Conservation (phyloP, 92 coral and sea anemone genomes). For the Siderastrea radians region DNA sequence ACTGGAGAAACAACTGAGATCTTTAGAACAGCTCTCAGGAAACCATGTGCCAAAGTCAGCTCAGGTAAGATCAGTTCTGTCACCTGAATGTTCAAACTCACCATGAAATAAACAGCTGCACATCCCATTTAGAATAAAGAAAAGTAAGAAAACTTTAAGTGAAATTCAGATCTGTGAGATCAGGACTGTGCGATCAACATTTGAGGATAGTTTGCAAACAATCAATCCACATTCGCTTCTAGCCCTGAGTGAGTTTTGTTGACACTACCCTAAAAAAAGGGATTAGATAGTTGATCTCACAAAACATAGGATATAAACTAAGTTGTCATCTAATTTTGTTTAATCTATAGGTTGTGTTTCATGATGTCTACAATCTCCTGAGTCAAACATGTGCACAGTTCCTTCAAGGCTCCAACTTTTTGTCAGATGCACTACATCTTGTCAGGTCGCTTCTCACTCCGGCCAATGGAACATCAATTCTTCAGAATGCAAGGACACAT, state of each 20-base stretch:
- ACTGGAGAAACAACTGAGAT: conserved; percentile 21
- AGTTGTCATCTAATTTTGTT: background rate
- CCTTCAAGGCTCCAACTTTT: conserved; percentile 40
- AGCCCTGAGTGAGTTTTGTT: too few relatives aligned
- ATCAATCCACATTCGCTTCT: too few relatives aligned
- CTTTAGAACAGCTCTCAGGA: conserved; percentile 12
- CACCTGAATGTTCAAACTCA: too few relatives aligned
- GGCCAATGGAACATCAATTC: background rate
- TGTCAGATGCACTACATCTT: conserved; percentile 44
- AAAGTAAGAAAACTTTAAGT: too few relatives aligned
- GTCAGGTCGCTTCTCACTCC: conserved; percentile 4
- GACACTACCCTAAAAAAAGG: too few relatives aligned
- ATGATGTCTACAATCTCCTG: conserved; percentile 34
- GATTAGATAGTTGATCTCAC: too few relatives aligned
- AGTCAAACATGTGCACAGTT: conserved; percentile 14
- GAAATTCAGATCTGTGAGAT: too few relatives aligned
- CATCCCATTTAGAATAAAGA: too few relatives aligned
- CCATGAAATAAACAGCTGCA: too few relatives aligned
- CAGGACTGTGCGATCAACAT: too few relatives aligned
- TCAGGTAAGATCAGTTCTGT: background rate
- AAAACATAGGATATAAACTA: background rate
- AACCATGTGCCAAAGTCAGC: conserved; percentile 3
- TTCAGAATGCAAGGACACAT: background rate
- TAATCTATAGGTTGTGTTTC: conserved; percentile 7
- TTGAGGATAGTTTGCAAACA: too few relatives aligned